These are phyloP conservation scores for Himalopsyche japonica DNA, from an alignment of 2,888 invertebrate genomes.

Conservation along the genomic window DNA sequence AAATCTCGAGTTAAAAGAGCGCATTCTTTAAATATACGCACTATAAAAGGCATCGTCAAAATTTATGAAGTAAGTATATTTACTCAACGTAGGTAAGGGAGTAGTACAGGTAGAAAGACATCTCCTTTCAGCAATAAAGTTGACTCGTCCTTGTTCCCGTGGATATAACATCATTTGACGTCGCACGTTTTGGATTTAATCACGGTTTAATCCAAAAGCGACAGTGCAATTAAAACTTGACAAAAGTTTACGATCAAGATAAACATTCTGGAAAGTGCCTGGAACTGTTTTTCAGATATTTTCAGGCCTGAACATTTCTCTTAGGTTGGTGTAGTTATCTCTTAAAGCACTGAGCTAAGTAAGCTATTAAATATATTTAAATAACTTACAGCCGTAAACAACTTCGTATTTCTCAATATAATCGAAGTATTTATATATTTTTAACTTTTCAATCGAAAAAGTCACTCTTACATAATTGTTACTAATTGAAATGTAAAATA, in stretches of 20 bases:
- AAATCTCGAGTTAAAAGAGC: no score
- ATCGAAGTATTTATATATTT: no score
- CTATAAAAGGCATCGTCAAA: no score
- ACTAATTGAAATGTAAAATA: no score
- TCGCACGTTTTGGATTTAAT: background rate
- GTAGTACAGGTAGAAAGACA: background rate
- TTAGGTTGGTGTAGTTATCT: background rate
- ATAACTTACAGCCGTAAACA: no score
- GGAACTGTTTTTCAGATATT: background rate
- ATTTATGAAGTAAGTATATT: no score
- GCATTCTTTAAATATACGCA: no score
- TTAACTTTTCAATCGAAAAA: no score
- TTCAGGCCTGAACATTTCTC: background rate
- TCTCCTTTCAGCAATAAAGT: background rate
- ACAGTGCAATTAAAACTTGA: background rate
- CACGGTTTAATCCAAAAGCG: background rate
- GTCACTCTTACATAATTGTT: no score
- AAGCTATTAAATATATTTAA: no score
- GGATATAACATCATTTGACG: background rate
- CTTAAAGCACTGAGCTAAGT: background rate
- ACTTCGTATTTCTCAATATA: no score
- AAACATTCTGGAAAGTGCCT: background rate
- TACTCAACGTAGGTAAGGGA: no score
- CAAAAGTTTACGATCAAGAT: background rate
- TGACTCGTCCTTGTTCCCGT: background rate